Conservation (phyloP, 1,140 invertebrate species). For the Bactericera cockerelli region DNA sequence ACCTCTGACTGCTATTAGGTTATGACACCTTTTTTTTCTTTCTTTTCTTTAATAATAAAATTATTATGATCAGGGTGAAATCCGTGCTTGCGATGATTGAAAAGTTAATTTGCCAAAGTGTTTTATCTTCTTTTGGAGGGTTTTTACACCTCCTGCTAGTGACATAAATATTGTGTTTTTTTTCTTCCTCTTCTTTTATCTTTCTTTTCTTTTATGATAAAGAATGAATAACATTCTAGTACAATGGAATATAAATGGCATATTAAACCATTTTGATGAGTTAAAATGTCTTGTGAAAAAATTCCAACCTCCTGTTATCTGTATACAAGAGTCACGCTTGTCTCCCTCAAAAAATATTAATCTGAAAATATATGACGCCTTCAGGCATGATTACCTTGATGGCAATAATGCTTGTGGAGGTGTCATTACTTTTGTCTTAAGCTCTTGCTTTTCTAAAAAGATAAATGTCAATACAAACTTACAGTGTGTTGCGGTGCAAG, state of each 20-base stretch:
- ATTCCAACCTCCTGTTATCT: not conserved
- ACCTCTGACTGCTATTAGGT: no score
- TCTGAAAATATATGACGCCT: not conserved
- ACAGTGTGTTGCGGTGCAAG: not conserved
- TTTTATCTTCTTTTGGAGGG: no score
- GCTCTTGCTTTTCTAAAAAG: not conserved
- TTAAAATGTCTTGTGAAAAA: not conserved
- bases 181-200: not conserved
- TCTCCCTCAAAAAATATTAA: not conserved
- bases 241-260: not conserved
- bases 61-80: no score
- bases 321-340: not conserved
- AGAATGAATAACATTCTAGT: not conserved
- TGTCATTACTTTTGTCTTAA: not conserved
- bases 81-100: no score
- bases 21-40: no score
- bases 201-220: not conserved
- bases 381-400: not conserved
- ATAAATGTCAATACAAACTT: not conserved
- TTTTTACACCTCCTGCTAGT: no score
- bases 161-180: no score
- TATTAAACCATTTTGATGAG: not conserved
- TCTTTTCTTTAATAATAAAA: no score
- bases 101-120: no score
- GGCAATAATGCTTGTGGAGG: not conserved